Evolutionary conservation across 2,113 vertebrate species (phyloP).

Genomic region (Leiothrix lutea): DNA sequence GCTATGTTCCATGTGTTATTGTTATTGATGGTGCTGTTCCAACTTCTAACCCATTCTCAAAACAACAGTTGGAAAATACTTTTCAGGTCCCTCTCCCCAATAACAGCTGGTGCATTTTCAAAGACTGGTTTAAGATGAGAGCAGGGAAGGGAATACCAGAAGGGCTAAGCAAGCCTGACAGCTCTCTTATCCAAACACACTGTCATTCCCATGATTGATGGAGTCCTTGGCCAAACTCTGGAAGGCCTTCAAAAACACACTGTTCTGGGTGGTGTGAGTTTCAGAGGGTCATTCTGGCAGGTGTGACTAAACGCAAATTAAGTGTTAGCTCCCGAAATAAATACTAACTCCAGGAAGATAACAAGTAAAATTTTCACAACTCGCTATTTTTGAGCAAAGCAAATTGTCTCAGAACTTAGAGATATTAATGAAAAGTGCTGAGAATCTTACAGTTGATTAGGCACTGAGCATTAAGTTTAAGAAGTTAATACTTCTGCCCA

Average conservation of each 20-base stretch:
- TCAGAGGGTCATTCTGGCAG: slow-evolving; percentile 26
- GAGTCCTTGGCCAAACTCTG: background rate
- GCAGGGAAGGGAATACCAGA: background rate
- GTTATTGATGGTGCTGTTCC: background rate
- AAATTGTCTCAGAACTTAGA: background rate
- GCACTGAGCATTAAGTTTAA: background rate
- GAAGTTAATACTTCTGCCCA: background rate
- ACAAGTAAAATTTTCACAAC: background rate
- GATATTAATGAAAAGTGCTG: background rate
- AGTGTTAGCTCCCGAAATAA: slow-evolving; percentile 3
- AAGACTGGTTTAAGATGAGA: background rate
- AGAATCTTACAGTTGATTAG: background rate
- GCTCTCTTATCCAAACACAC: slow-evolving; percentile 24
- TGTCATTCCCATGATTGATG: slow-evolving; percentile 27
- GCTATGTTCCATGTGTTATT: background rate
- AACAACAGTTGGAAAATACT: slow-evolving; percentile 20
- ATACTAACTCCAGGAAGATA: background rate
- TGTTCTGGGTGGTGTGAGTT: background rate
- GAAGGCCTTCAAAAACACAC: slow-evolving; percentile 14
- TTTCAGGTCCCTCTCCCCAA: background rate
- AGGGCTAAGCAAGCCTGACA: background rate
- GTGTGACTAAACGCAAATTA: slow-evolving; percentile 9
- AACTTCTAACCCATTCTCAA: background rate
- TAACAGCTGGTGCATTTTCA: slow-evolving; percentile 20
- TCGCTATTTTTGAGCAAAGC: background rate